phyloP scores from a whole-genome alignment of 2,888 invertebrate genomes.

The Drosophila affinis region DNA sequence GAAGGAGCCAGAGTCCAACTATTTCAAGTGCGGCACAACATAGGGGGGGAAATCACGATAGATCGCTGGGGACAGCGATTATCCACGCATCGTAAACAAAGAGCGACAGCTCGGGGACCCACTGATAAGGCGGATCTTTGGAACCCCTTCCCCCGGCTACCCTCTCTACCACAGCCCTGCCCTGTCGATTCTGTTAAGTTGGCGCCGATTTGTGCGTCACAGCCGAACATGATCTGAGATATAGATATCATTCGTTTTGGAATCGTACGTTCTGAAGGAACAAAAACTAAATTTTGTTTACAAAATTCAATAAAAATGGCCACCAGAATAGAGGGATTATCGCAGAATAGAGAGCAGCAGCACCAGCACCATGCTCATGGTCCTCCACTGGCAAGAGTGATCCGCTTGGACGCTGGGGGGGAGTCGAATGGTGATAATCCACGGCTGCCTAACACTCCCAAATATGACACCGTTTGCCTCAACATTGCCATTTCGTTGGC shows the following conservation, averaged over 20 bases:
- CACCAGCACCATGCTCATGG: background rate
- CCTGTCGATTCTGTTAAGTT: background rate
- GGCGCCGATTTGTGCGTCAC: background rate
- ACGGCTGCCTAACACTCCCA: background rate
- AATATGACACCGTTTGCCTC: conserved; percentile 37
- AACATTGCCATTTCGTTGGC: conserved; percentile 43
- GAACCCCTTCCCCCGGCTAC: no score
- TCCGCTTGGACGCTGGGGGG: conserved; percentile 7
- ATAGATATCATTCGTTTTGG: background rate
- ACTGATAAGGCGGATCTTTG: no score
- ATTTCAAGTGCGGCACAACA: conserved; percentile 6
- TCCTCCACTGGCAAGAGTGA: background rate
- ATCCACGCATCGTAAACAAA: conserved; percentile 17
- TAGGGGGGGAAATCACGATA: conserved; percentile 31
- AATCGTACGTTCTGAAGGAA: background rate
- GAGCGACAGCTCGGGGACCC: conserved; percentile 1
- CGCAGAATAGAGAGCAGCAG: background rate
- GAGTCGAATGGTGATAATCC: background rate
- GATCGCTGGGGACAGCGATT: conserved; percentile 5
- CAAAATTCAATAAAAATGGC: background rate
- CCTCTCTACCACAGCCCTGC: no score
- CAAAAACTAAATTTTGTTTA: background rate
- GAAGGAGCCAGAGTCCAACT: conserved; percentile 15
- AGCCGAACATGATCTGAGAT: background rate
- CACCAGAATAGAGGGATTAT: background rate